phyloP scores from a whole-genome alignment of 2,797 vertebrate species.

The Sebastes umbrosus region DNA sequence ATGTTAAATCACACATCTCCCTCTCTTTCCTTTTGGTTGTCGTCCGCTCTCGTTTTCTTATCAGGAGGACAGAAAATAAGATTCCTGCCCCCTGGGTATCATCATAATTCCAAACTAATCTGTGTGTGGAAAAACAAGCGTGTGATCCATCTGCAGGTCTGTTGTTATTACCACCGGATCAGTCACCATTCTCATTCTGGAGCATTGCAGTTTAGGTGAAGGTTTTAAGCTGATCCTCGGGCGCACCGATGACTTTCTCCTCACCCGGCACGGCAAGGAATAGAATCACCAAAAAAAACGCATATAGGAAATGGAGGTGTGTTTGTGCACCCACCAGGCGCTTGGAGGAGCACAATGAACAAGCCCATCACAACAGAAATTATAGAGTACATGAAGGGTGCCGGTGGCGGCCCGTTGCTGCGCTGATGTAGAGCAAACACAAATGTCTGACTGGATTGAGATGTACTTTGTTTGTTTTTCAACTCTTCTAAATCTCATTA shows the following conservation, averaged over 20 bases:
- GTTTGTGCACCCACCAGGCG: constrained; percentile 31
- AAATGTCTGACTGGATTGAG: constrained; percentile 36
- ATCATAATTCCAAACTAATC: constrained; percentile 80
- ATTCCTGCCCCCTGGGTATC: constrained; percentile 76
- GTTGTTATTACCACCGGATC: constrained; percentile 62
- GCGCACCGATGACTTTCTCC: constrained; percentile 43
- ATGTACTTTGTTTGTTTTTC: constrained; percentile 16
- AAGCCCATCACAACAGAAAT: constrained; percentile 59
- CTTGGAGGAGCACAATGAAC: constrained; percentile 39
- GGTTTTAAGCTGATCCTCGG: constrained; percentile 68
- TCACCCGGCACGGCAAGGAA: constrained; percentile 2
- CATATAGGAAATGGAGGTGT: constrained; percentile 39
- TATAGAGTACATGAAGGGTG: constrained; percentile 50
- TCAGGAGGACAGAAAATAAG: constrained; percentile 76
- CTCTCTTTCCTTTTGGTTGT: constrained; percentile 49
- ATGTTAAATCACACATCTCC: constrained; percentile 61
- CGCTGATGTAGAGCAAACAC: constrained; percentile 26
- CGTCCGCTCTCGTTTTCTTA: constrained; percentile 74
- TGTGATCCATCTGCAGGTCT: constrained; percentile 62
- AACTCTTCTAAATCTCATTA: constrained; percentile 18
- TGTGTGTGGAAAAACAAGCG: constrained; percentile 59
- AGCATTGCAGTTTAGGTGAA: constrained; percentile 49
- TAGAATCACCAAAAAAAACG: constrained; percentile 8
- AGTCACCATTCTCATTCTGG: constrained; percentile 46
- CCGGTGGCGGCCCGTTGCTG: constrained; percentile 15